These are phyloP conservation scores for Ovibos moschatus DNA, from an alignment of 2,113 vertebrate genomes.

Conservation along the genomic window DNA sequence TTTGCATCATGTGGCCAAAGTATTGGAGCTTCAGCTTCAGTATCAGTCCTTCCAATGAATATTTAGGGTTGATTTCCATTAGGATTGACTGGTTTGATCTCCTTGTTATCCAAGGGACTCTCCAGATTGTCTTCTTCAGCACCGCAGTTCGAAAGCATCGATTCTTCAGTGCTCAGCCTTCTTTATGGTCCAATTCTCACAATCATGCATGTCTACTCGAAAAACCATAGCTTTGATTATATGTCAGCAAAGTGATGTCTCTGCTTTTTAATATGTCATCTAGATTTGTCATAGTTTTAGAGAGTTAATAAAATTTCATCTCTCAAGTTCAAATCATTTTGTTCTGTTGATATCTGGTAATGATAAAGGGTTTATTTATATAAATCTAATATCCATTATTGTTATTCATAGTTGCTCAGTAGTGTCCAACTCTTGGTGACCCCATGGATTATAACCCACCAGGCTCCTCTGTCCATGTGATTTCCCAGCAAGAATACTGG, in stretches of 20 bases:
- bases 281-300: not conserved
- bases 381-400: not conserved
- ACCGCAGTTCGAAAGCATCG: not conserved
- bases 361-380: not conserved
- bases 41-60: not conserved
- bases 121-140: not conserved
- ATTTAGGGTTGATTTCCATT: not conserved
- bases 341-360: not conserved
- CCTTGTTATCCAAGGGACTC: not conserved
- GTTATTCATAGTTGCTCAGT: not conserved
- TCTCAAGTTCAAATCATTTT: not conserved
- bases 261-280: not conserved
- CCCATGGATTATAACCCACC: not conserved
- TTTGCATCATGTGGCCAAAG: not conserved
- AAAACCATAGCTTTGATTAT: not conserved
- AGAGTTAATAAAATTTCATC: not conserved
- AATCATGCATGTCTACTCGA: not conserved
- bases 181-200: not conserved
- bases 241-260: not conserved
- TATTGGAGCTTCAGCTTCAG: not conserved
- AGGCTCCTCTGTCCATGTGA: not conserved
- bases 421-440: not conserved
- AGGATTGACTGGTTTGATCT: not conserved
- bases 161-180: not conserved
- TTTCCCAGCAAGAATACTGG: not conserved